These are phyloP conservation scores for Scyliorhinus canicula DNA, from an alignment of 2,797 vertebrate genomes.

Conservation along the genomic window DNA sequence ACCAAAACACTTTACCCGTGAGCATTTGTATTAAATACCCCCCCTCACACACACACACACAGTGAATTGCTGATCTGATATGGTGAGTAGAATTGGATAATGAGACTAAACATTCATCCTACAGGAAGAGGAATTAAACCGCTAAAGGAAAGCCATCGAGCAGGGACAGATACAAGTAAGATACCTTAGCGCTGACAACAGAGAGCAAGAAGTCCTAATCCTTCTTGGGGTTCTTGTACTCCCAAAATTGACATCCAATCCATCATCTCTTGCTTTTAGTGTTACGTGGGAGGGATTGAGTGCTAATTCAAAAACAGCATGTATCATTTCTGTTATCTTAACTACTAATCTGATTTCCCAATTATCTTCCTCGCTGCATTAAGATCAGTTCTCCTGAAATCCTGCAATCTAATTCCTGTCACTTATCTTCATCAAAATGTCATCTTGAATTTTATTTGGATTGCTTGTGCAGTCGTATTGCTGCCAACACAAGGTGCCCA, in stretches of 20 bases:
- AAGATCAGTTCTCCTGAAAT: neutral
- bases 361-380: neutral
- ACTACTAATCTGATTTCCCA: neutral
- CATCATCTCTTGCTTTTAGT: neutral
- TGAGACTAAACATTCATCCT: neutral
- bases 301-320: neutral
- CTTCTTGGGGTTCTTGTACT: neutral
- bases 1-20: too few species aligned
- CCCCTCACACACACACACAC: neutral
- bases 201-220: neutral
- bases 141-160: neutral
- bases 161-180: neutral
- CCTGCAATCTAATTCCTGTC: neutral
- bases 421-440: slow-evolving; percentile 19
- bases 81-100: neutral
- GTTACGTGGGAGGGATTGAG: neutral
- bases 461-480: neutral
- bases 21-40: neutral
- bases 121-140: neutral
- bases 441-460: neutral
- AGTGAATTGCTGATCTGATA: neutral
- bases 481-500: neutral
- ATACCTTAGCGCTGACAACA: neutral
- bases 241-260: neutral
- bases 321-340: neutral